Percentiles rank a stretch among this genome's conserved stretches.
These are phyloP conservation scores for Trididemnum nubilum DNA, from an alignment of 23 tunicate genomes.

Conservation along the genomic window DNA sequence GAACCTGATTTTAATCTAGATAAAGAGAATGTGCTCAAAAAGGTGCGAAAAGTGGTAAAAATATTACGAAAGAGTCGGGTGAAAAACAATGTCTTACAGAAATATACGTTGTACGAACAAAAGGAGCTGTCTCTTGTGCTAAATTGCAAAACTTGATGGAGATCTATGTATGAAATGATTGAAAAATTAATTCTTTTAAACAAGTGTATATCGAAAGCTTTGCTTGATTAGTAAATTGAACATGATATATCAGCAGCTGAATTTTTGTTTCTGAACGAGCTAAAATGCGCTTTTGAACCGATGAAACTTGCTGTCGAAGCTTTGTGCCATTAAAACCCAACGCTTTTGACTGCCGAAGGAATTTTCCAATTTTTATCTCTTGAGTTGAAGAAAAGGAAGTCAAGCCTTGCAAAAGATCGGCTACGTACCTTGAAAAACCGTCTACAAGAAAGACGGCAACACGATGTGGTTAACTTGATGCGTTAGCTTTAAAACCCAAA, in stretches of 20 bases:
- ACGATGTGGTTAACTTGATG: conserved; percentile 1
- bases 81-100: not conserved
- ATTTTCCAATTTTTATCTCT: not conserved
- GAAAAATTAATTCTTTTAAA: not conserved
- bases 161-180: conserved; percentile 9
- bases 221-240: conserved; percentile 1
- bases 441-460: conserved; percentile 9
- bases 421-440: conserved; percentile 8
- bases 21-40: not conserved
- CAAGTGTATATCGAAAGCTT: conserved; percentile 4
- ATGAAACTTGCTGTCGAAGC: not conserved
- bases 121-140: no score
- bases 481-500: conserved; percentile 11
- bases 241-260: not conserved
- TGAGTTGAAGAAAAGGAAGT: not conserved
- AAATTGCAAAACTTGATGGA: conserved; percentile 18
- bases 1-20: not conserved
- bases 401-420: not conserved
- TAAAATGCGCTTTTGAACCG: no score
- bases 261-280: no score
- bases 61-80: not conserved
- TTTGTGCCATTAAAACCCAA: not conserved
- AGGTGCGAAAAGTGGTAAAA: not conserved
- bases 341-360: not conserved
- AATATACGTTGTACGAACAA: not conserved